Percentiles rank a stretch among this genome's conserved stretches.
Conservation (phyloP, 2,797 vertebrate genomes). For the Argyrosomus regius region DNA sequence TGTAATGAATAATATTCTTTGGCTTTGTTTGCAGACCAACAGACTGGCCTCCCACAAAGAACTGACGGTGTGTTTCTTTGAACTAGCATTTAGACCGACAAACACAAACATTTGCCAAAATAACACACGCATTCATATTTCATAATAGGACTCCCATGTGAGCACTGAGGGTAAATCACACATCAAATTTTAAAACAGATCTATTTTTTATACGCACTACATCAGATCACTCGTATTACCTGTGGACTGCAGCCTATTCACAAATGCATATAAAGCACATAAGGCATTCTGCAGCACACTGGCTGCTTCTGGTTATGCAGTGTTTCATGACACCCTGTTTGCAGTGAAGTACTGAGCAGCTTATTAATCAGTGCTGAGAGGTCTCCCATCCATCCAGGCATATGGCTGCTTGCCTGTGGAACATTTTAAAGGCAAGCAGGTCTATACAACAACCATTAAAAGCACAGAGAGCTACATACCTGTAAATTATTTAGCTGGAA, state of each 20-base stretch:
- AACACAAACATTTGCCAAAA: slow-evolving; percentile 81
- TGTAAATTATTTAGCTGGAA: slow-evolving; percentile 84
- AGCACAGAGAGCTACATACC: slow-evolving; percentile 78
- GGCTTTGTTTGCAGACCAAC: slow-evolving; percentile 75
- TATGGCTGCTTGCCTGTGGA: slow-evolving; percentile 73
- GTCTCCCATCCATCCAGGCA: slow-evolving; percentile 78
- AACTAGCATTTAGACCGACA: slow-evolving; percentile 74
- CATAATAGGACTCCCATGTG: slow-evolving; percentile 73
- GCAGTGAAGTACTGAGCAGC: slow-evolving; percentile 67
- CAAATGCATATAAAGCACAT: slow-evolving; percentile 52
- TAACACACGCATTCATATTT: slow-evolving; percentile 79
- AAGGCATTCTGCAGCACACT: slow-evolving; percentile 37
- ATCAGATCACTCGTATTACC: slow-evolving; percentile 64
- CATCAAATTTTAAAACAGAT: slow-evolving; percentile 76
- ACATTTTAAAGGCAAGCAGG: slow-evolving; percentile 83
- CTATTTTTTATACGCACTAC: slow-evolving; percentile 50
- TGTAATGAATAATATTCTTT: slow-evolving; percentile 76
- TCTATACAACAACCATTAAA: slow-evolving; percentile 83
- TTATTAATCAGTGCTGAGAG: slow-evolving; percentile 82
- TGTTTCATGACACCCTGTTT: slow-evolving; percentile 75
- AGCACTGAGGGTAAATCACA: slow-evolving; percentile 71
- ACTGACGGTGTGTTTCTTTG: slow-evolving; percentile 71
- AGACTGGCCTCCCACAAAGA: slow-evolving; percentile 57
- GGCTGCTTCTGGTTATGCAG: slow-evolving; percentile 66
- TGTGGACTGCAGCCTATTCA: slow-evolving; percentile 61